Percentiles rank a stretch among this genome's conserved stretches.
These are phyloP conservation scores for Gandaritis pyraliata DNA, from an alignment of 2,888 invertebrate species.

Conservation along the genomic window DNA sequence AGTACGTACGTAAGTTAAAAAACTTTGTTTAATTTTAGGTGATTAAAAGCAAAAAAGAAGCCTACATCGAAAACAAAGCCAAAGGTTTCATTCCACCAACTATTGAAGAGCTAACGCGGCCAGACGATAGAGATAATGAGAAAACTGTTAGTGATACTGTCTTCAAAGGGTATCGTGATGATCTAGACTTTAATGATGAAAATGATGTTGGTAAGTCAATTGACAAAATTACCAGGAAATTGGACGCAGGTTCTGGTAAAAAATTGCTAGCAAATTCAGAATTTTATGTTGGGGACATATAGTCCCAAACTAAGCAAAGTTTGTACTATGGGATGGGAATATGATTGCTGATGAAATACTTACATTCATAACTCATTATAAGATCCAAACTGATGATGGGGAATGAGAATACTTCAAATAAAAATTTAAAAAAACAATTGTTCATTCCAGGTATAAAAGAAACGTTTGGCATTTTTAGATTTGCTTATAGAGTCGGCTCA, in stretches of 20 bases:
- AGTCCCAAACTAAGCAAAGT: too few relatives aligned
- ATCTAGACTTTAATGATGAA: slow-evolving; percentile 92
- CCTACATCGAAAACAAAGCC: slow-evolving; percentile 78
- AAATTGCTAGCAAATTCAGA: not conserved
- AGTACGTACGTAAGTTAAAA: too few relatives aligned
- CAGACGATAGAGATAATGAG: slow-evolving; percentile 57
- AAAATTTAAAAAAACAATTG: not conserved
- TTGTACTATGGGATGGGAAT: too few relatives aligned
- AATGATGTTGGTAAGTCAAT: slow-evolving; percentile 87
- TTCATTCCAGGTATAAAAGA: slow-evolving; percentile 87
- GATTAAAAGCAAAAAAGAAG: slow-evolving; percentile 86
- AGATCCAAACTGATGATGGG: too few relatives aligned
- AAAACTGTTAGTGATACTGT: slow-evolving; percentile 80
- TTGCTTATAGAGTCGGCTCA: slow-evolving; percentile 93
- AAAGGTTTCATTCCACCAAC: slow-evolving; percentile 74
- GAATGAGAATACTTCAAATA: too few relatives aligned
- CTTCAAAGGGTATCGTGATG: slow-evolving; percentile 88
- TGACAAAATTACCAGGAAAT: not conserved
- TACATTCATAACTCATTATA: too few relatives aligned
- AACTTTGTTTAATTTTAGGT: slow-evolving; percentile 60
- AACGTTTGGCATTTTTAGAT: slow-evolving; percentile 94
- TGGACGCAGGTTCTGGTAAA: not conserved
- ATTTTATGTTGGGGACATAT: too few relatives aligned
- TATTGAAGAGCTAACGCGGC: slow-evolving; percentile 65
- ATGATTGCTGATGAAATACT: too few relatives aligned